Base-by-base conservation (phyloP, 2,113 vertebrate genomes). In the Eonycteris spelaea region DNA sequence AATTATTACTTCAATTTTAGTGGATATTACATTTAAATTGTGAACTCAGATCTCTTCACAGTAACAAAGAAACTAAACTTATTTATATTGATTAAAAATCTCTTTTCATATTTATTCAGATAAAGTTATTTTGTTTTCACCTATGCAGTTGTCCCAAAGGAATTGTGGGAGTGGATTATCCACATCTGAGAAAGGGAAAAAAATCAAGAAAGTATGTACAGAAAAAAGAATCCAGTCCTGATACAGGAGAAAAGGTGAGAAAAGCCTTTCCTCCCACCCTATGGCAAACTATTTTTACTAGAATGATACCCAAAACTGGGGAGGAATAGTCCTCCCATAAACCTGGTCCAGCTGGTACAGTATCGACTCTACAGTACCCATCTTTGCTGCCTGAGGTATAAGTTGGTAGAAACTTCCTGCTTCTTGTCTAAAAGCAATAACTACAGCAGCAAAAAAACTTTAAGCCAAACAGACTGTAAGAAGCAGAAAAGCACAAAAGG, bases 31-130 rank as follows among this genome's bases (percentile, higher is more conserved):
- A 80, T 63, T 79, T 91, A 92, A 68, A 68, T 18, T 82, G 9
- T 82, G 33, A 95, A 74, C 14, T 5, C 33, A 77, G 30, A 75
- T 26, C 28, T 86, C 57, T 71, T 38, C 30, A 82, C 5, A 82
- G 30, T 78, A 93, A 87, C 51, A 90, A 91, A 70, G 21, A 86
- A 94, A 95, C 18, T 82, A 57, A 89, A 94, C 21, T 61, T 84
- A 48, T 48, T 71, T 43, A 55, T 5, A 82, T 38, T 18, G 88
- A 48, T 22, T 85, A 87, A 90, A 90, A 61, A 53, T 35, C n/a
- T 70, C 18, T 91, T 91, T 73, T 65, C 21, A 43, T 67, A 13
- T 83, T 95, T 84, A 91, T 68, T 67, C 28, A 86, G 15, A 22
- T 53, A 79, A 80, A 84, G 38, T 57, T 30, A 61, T 35, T 83